phyloP scores from a whole-genome alignment of 2,113 vertebrate species.

The Catharus bicknelli region DNA sequence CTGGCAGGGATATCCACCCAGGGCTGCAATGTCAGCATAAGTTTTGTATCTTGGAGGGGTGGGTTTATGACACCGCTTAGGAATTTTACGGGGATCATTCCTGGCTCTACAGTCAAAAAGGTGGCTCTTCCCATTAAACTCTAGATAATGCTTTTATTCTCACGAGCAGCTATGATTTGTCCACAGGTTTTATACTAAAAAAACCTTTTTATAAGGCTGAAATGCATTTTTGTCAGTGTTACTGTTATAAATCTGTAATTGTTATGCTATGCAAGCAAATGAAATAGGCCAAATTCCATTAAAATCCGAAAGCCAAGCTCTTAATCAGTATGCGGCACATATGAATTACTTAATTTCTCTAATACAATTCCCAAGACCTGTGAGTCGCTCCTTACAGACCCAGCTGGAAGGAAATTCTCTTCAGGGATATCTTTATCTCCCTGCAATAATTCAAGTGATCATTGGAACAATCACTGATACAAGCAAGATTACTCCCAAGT shows the following conservation, averaged over 20 bases:
- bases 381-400: background rate
- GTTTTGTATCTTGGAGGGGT: background rate
- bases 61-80: background rate
- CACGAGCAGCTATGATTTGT: background rate
- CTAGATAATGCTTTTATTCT: background rate
- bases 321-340: background rate
- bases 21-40: background rate
- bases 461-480: background rate
- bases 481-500: background rate
- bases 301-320: background rate
- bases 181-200: background rate
- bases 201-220: background rate
- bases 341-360: background rate
- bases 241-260: background rate
- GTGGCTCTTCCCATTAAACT: background rate
- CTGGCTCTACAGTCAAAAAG: background rate
- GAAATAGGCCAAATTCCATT: background rate
- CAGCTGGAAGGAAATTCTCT: background rate
- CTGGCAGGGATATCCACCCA: background rate
- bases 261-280: background rate
- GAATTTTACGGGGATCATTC: background rate
- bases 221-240: background rate
- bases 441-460: background rate
- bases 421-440: constrained; percentile 11
- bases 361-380: background rate